Evolutionary conservation across 1,140 invertebrate genomes (phyloP).

Genomic region (Caenorhabditis inopinata): DNA sequence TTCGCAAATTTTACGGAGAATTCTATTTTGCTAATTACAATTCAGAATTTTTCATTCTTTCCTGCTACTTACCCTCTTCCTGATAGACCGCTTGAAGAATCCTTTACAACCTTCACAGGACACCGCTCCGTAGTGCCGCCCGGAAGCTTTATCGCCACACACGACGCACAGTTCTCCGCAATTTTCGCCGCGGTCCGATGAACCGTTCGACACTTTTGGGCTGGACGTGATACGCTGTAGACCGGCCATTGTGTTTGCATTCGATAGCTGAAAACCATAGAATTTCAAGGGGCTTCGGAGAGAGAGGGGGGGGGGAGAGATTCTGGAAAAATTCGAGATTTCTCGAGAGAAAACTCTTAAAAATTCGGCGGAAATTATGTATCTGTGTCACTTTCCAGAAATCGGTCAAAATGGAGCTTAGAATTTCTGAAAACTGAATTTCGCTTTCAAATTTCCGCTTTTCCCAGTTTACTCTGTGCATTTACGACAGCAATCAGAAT

Average conservation of each 20-base stretch:
- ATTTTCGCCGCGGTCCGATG: background rate
- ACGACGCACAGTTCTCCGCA: slow-evolving; percentile 65
- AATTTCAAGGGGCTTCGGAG: too few species aligned
- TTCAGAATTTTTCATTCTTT: too few species aligned
- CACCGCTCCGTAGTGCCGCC: slow-evolving; percentile 70
- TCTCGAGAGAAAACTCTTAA: too few species aligned
- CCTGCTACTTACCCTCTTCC: slow-evolving; percentile 53
- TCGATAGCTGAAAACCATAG: background rate
- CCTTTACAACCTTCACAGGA: slow-evolving; percentile 79
- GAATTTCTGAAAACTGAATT: too few species aligned
- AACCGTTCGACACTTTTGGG: background rate
- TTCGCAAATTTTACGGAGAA: background rate
- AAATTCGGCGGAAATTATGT: too few species aligned
- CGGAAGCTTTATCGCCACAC: slow-evolving; percentile 68
- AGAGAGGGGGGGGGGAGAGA: too few species aligned
- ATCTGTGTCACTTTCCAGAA: too few species aligned
- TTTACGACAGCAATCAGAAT: too few species aligned
- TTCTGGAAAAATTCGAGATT: too few species aligned
- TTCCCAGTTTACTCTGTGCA: too few species aligned
- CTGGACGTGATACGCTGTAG: background rate
- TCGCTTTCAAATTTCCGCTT: too few species aligned
- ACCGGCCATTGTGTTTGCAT: slow-evolving; percentile 8
- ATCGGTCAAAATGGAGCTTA: too few species aligned
- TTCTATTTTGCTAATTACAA: background rate
- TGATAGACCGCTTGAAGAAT: slow-evolving; percentile 61